Evolutionary conservation across 2,797 vertebrate species (phyloP), one percentile per base, ranked within the genome.

Genomic region (Taenioides sp.): DNA sequence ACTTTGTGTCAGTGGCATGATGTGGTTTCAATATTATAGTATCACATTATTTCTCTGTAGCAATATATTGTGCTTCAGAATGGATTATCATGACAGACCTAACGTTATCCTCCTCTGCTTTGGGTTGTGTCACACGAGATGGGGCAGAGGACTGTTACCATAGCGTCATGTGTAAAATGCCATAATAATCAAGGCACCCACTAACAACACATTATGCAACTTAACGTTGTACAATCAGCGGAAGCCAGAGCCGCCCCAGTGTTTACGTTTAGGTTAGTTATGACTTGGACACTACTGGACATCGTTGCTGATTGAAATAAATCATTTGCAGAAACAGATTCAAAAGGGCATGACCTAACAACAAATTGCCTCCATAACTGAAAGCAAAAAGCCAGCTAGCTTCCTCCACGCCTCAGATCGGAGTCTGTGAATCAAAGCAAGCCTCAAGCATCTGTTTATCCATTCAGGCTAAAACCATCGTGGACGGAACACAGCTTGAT

Each of bases 391-490:
- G 9, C 60, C 57, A 66, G 77, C 55, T 62, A 50, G 64, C 74
- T 61, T 75, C 76, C 82, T 64, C 79, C 40, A 74, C 62, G 70
- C 60, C 64, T 27, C 50, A 84, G 69, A 81, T 79, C 82, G 76
- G 1, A 74, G 71, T 73, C 22, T 11, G 74, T 76, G 70, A 83
- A 75, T 80, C 14, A 28, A 76, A 74, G 78, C 76, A 67, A 17
- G 71, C 62, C 77, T 73, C 71, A 59, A 77, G 89, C 88, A 91
- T 91, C 83, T 89, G 88, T 73, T 85, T 71, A 78, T 75, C 71
- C 72, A 70, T 82, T 90, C 64, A 83, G 67, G 69, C 75, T 69
- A 72, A 72, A 72, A 23, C 78, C 55, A 70, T 25, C 74, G 63
- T 58, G 71, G 69, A 66, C 72, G 71, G 69, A 79, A 68, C 50